Evolutionary conservation across 2,113 vertebrate species (phyloP).

Genomic region (Oplegnathus fasciatus): DNA sequence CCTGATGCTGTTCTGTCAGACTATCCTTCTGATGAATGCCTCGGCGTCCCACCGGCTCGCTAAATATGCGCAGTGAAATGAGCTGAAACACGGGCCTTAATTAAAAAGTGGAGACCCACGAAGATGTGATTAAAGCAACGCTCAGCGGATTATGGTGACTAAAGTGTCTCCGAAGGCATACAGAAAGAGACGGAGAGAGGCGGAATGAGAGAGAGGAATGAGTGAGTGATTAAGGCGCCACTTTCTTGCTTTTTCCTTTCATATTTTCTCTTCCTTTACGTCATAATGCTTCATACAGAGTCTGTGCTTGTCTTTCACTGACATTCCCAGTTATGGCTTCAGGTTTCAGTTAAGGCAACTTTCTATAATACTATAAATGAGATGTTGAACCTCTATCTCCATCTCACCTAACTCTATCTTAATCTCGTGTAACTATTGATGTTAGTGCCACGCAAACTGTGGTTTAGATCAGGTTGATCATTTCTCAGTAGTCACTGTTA

Average conservation of each 20-base stretch:
- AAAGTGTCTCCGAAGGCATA: slow-evolving; percentile 74
- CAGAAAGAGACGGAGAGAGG: slow-evolving; percentile 58
- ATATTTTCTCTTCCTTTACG: slow-evolving; percentile 52
- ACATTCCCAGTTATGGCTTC: slow-evolving; percentile 23
- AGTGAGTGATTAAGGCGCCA: slow-evolving; percentile 67
- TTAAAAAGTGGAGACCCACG: slow-evolving; percentile 83
- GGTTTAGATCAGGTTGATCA: neutral
- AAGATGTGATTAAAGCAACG: slow-evolving; percentile 83
- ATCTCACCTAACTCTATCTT: neutral
- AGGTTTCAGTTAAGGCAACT: slow-evolving; percentile 10
- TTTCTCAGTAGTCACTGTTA: neutral
- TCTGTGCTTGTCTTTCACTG: slow-evolving; percentile 28
- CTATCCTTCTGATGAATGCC: slow-evolving; percentile 80
- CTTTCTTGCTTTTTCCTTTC: slow-evolving; percentile 55
- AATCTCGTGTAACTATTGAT: slow-evolving; percentile 13
- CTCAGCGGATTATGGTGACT: slow-evolving; percentile 80
- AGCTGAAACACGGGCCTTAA: slow-evolving; percentile 86
- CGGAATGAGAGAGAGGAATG: slow-evolving; percentile 38
- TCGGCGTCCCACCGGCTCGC: slow-evolving; percentile 77
- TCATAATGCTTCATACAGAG: slow-evolving; percentile 15
- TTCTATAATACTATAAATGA: slow-evolving; percentile 21
- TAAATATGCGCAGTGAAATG: slow-evolving; percentile 87
- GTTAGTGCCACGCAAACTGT: neutral
- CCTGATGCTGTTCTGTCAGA: slow-evolving; percentile 79
- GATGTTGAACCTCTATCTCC: slow-evolving; percentile 4